These are phyloP conservation scores for Callipepla squamata DNA, from an alignment of 2,113 vertebrate genomes.

Conservation along the genomic window DNA sequence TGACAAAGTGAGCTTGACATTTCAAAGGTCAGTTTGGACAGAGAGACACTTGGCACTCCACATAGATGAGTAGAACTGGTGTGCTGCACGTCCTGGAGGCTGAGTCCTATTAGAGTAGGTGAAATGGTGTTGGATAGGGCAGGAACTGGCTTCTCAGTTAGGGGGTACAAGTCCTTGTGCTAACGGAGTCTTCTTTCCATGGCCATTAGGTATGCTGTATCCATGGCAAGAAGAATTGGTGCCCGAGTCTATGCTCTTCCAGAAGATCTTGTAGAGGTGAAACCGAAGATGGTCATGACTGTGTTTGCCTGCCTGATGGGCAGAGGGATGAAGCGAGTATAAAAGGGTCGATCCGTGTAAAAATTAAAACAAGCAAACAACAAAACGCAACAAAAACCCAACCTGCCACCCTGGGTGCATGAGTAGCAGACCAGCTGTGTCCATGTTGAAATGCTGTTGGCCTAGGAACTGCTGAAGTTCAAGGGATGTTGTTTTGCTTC, in stretches of 20 bases:
- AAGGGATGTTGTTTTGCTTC: slow-evolving; percentile 77
- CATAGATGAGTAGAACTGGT: not conserved
- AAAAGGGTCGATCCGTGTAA: slow-evolving; percentile 49
- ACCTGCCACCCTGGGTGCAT: slow-evolving; percentile 62
- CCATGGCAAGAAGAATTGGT: slow-evolving; percentile 93
- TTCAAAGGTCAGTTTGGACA: not conserved
- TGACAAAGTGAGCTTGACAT: not conserved
- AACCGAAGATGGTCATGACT: slow-evolving; percentile 96
- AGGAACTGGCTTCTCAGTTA: not conserved
- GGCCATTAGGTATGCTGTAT: slow-evolving; percentile 86
- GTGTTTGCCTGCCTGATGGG: slow-evolving; percentile 98
- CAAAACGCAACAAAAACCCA: slow-evolving; percentile 16
- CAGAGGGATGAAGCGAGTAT: slow-evolving; percentile 92
- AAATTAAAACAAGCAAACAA: not conserved
- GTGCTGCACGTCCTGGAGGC: not conserved
- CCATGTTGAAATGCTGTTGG: slow-evolving; percentile 75
- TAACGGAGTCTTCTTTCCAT: not conserved
- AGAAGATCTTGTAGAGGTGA: slow-evolving; percentile 91
- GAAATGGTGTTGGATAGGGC: not conserved
- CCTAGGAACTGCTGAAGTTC: slow-evolving; percentile 76
- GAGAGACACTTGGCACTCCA: not conserved
- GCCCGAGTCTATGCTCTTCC: slow-evolving; percentile 92
- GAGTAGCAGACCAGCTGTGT: slow-evolving; percentile 78
- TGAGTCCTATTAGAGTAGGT: not conserved
- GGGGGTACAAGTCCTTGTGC: not conserved